Conservation (phyloP, 2,113 vertebrate species). For the Papio anubis region DNA sequence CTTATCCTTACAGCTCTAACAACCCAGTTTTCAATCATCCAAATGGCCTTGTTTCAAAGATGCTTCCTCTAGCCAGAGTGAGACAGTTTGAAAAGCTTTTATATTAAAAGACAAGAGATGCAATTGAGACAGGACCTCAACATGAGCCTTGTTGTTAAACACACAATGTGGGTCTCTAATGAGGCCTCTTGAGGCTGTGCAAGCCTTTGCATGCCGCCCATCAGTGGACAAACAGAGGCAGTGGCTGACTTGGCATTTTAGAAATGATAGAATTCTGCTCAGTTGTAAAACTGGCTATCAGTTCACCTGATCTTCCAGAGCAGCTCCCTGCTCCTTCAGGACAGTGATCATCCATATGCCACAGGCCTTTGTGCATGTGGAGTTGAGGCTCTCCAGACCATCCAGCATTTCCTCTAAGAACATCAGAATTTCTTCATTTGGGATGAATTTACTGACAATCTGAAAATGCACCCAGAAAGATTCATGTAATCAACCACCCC, state of each 20-base stretch:
- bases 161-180: background rate
- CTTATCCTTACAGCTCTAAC: background rate
- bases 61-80: background rate
- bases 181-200: background rate
- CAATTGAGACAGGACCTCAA: background rate
- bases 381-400: constrained; percentile 69
- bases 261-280: background rate
- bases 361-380: constrained; percentile 56
- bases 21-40: background rate
- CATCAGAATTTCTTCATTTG: constrained; percentile 61
- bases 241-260: background rate
- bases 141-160: background rate
- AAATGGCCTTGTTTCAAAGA: background rate
- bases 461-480: constrained; percentile 43
- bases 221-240: background rate
- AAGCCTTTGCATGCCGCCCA: background rate
- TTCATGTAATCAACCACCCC: background rate
- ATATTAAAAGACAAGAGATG: background rate
- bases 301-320: constrained; percentile 71
- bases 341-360: constrained; percentile 57
- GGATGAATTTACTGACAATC: constrained; percentile 71
- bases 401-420: constrained; percentile 75
- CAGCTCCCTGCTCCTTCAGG: constrained; percentile 68
- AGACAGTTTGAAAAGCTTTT: background rate
- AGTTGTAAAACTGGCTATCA: background rate